Conservation (phyloP, 2,888 invertebrate genomes). For the Pimpla rufipes region DNA sequence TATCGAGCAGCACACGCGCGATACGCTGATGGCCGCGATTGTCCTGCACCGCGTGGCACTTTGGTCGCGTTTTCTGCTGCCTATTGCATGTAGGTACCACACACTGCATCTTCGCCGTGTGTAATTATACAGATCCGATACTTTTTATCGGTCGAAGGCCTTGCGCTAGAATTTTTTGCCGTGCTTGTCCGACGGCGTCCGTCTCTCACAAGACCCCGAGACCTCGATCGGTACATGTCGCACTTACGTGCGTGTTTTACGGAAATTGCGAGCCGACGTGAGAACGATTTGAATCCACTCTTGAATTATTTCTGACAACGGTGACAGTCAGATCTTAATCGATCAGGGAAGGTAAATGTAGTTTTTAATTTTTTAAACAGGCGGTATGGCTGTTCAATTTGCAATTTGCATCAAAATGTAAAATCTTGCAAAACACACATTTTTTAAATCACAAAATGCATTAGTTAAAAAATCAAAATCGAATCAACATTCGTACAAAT, state of each 20-base stretch:
- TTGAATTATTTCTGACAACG: neutral
- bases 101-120: conserved; percentile 53
- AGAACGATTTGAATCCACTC: neutral
- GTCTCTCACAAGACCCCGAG: conserved; percentile 24
- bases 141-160: conserved; percentile 68
- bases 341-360: too few species aligned
- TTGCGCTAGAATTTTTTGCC: conserved; percentile 59
- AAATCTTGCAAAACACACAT: too few species aligned
- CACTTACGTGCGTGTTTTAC: too few species aligned
- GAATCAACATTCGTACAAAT: too few species aligned
- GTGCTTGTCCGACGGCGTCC: conserved; percentile 13
- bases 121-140: conserved; percentile 59
- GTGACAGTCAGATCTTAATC: too few species aligned
- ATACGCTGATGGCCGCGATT: neutral
- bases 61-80: conserved; percentile 17
- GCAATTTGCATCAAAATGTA: too few species aligned
- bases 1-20: conserved; percentile 7
- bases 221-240: conserved; percentile 19
- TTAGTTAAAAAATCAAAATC: too few species aligned
- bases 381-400: too few species aligned
- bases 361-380: too few species aligned
- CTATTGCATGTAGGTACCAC: conserved; percentile 9
- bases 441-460: too few species aligned
- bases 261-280: neutral
- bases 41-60: conserved; percentile 21